phyloP scores from a whole-genome alignment of 2,888 invertebrate genomes.

The Agrochola macilenta region DNA sequence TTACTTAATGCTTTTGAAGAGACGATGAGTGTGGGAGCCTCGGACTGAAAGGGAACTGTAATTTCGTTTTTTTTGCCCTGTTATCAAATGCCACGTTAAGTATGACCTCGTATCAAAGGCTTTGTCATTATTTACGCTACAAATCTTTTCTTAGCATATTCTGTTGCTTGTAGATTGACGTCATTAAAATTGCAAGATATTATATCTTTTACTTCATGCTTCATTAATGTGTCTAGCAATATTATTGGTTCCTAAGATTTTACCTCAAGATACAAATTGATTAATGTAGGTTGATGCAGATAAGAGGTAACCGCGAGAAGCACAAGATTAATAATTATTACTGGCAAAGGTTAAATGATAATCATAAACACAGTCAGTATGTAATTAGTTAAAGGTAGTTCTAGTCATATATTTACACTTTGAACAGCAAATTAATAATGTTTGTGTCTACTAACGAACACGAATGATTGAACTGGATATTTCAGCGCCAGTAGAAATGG shows the following conservation, averaged over 20 bases:
- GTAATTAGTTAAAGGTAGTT: conserved; percentile 11
- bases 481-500: conserved; percentile 25
- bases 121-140: conserved; percentile 31
- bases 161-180: conserved; percentile 6
- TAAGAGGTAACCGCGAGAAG: conserved; percentile 16
- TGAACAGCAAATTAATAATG: conserved; percentile 21
- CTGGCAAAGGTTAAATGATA: conserved; percentile 37
- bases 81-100: conserved; percentile 28
- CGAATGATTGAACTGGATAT: conserved; percentile 39
- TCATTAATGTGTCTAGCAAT: conserved; percentile 9
- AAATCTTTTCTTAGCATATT: conserved; percentile 4
- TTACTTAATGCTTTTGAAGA: conserved; percentile 41
- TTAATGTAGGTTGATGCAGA: conserved; percentile 31
- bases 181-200: conserved; percentile 17
- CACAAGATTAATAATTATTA: conserved; percentile 26
- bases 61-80: conserved; percentile 46
- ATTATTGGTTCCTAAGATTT: conserved; percentile 38
- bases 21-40: conserved; percentile 46
- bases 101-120: conserved; percentile 9
- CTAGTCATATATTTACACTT: conserved; percentile 29
- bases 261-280: conserved; percentile 38
- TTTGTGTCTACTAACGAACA: conserved; percentile 45
- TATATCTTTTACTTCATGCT: conserved; percentile 8
- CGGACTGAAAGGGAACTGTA: conserved; percentile 34
- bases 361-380: conserved; percentile 6